Percentiles rank a stretch among this genome's conserved stretches.
Conservation (phyloP, 2,888 invertebrate genomes). For the Stomorhina lunata region DNA sequence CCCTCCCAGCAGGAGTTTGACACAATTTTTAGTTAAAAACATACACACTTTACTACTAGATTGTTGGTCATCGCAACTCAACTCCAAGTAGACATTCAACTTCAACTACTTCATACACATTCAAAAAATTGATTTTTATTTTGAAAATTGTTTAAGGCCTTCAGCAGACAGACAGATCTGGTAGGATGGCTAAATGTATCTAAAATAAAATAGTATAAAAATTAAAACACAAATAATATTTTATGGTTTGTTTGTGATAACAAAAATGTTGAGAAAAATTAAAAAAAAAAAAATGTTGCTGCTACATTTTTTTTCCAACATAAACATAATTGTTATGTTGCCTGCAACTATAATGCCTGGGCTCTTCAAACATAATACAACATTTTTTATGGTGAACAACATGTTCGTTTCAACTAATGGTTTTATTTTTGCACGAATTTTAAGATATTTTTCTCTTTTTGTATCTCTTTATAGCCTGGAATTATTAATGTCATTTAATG, state of each 20-base stretch:
- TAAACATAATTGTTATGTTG: neutral
- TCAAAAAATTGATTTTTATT: too few species aligned
- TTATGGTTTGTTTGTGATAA: slow-evolving; percentile 6
- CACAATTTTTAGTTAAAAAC: slow-evolving; percentile 50
- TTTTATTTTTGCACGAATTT: neutral
- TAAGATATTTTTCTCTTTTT: neutral
- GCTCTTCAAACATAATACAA: slow-evolving; percentile 28
- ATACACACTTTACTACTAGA: neutral
- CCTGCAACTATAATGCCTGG: neutral
- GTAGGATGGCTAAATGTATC: too few species aligned
- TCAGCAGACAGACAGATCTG: too few species aligned
- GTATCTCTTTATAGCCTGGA: neutral
- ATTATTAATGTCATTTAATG: slow-evolving; percentile 1
- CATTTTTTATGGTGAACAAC: neutral
- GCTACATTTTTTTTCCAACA: neutral
- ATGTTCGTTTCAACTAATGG: slow-evolving; percentile 8
- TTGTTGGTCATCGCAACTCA: slow-evolving; percentile 18
- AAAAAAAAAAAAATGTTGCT: neutral
- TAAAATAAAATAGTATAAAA: too few species aligned
- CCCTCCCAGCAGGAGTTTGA: slow-evolving; percentile 59
- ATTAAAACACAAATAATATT: slow-evolving; percentile 23
- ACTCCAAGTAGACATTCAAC: too few species aligned
- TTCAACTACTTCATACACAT: too few species aligned
- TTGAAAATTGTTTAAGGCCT: slow-evolving; percentile 1
- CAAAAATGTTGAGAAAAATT: slow-evolving; percentile 1